Conservation (phyloP, 2,888 invertebrate genomes). For the Drosophila neotestacea region DNA sequence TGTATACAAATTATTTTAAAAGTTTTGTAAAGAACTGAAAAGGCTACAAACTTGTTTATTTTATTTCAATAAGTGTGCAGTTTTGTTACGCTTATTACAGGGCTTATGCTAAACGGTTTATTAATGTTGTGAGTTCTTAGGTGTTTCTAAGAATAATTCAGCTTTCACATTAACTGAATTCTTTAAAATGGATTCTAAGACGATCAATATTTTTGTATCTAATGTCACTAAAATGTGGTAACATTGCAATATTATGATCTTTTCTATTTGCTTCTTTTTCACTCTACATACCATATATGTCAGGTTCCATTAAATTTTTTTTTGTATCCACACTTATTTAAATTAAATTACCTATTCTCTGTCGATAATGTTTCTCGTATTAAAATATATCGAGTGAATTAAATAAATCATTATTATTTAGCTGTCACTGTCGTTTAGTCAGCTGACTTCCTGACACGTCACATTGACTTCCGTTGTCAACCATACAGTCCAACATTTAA, state of each 20-base stretch:
- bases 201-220: too few species aligned
- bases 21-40: not conserved
- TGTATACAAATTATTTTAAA: not conserved
- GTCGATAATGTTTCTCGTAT: constrained; percentile 30
- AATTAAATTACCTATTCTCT: constrained; percentile 11
- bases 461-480: constrained; percentile 30
- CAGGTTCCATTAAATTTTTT: not conserved
- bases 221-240: too few species aligned
- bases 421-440: constrained; percentile 33
- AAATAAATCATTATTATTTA: constrained; percentile 40
- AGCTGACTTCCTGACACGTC: constrained; percentile 17
- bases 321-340: not conserved
- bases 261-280: not conserved
- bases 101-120: not conserved
- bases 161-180: too few species aligned
- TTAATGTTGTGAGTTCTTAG: not conserved
- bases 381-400: constrained; percentile 31
- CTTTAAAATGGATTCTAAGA: too few species aligned
- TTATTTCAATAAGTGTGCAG: not conserved
- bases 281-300: not conserved
- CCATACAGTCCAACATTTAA: constrained; percentile 31
- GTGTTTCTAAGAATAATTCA: not conserved
- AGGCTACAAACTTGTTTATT: not conserved
- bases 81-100: not conserved
- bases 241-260: too few species aligned